Evolutionary conservation across 2,888 invertebrate genomes (phyloP).

Genomic region (Agriopis aurantiaria): DNA sequence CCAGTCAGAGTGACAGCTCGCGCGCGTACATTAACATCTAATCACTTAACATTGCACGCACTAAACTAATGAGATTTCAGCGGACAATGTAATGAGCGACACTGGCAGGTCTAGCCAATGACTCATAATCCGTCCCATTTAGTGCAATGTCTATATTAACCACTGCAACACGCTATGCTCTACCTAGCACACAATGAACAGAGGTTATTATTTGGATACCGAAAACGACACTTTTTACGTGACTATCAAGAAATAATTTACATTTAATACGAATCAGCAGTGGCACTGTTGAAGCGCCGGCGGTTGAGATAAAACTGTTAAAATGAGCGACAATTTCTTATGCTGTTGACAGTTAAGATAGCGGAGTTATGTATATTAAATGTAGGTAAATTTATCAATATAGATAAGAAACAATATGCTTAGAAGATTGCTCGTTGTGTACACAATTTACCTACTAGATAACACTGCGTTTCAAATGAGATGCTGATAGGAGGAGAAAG

Average conservation of each 20-base stretch:
- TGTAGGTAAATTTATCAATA: slow-evolving; percentile 73
- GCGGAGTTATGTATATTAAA: slow-evolving; percentile 69
- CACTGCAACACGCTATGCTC: slow-evolving; percentile 55
- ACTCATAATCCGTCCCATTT: slow-evolving; percentile 78
- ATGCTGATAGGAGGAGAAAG: slow-evolving; percentile 44
- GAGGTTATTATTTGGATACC: slow-evolving; percentile 35
- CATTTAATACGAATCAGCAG: slow-evolving; percentile 52
- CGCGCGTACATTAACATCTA: slow-evolving; percentile 76
- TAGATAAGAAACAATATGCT: slow-evolving; percentile 78
- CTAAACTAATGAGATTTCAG: slow-evolving; percentile 83
- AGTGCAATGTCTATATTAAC: slow-evolving; percentile 67
- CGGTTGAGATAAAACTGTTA: slow-evolving; percentile 73
- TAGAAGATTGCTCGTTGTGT: slow-evolving; percentile 70
- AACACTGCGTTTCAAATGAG: slow-evolving; percentile 50
- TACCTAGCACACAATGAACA: slow-evolving; percentile 29
- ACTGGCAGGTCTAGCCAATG: slow-evolving; percentile 71
- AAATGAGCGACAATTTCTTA: slow-evolving; percentile 74
- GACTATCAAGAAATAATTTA: slow-evolving; percentile 53
- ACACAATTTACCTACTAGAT: slow-evolving; percentile 62
- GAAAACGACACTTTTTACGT: slow-evolving; percentile 49
- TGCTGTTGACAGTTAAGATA: slow-evolving; percentile 74
- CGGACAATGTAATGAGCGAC: slow-evolving; percentile 79
- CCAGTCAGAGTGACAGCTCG: slow-evolving; percentile 65
- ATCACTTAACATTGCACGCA: slow-evolving; percentile 83
- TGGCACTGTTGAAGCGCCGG: slow-evolving; percentile 62